These are phyloP conservation scores for Strigamia transsilvanica DNA, from an alignment of 2,888 invertebrate species.

Conservation along the genomic window DNA sequence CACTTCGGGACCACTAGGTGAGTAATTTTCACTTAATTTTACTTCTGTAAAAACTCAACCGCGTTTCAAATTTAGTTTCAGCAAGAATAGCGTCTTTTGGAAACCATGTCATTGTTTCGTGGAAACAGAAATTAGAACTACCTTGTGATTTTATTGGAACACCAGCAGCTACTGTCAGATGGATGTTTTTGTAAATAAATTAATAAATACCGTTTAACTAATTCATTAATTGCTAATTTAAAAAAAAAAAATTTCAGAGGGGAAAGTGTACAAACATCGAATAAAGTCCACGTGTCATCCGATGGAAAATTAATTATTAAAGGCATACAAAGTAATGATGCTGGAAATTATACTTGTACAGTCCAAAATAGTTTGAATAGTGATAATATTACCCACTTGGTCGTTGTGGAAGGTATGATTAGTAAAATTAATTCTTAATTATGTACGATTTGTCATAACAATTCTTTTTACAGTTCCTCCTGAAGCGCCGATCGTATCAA, in stretches of 20 bases:
- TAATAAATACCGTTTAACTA: background rate
- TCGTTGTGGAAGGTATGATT: conserved; percentile 27
- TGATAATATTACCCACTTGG: conserved; percentile 44
- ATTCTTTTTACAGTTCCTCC: conserved; percentile 53
- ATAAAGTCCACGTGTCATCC: background rate
- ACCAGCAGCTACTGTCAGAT: conserved; percentile 61
- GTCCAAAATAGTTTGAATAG: conserved; percentile 43
- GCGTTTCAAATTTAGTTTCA: conserved; percentile 58
- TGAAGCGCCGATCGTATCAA: conserved; percentile 51
- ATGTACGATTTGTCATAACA: background rate
- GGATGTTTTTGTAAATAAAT: conserved; percentile 59
- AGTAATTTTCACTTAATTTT: background rate
- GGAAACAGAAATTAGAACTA: conserved; percentile 62
- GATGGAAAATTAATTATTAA: conserved; percentile 21
- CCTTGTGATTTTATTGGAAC: conserved; percentile 63
- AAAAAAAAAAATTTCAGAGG: too few species aligned
- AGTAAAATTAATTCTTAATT: background rate
- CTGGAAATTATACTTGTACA: conserved; percentile 54
- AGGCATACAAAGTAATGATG: conserved; percentile 52
- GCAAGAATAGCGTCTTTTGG: conserved; percentile 64
- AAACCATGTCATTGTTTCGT: conserved; percentile 59
- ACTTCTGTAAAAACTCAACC: background rate
- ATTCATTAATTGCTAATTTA: background rate
- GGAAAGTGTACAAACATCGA: background rate
- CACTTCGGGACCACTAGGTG: conserved; percentile 59